Conservation (phyloP, 2,888 invertebrate species). For the Strigamia maritima region DNA sequence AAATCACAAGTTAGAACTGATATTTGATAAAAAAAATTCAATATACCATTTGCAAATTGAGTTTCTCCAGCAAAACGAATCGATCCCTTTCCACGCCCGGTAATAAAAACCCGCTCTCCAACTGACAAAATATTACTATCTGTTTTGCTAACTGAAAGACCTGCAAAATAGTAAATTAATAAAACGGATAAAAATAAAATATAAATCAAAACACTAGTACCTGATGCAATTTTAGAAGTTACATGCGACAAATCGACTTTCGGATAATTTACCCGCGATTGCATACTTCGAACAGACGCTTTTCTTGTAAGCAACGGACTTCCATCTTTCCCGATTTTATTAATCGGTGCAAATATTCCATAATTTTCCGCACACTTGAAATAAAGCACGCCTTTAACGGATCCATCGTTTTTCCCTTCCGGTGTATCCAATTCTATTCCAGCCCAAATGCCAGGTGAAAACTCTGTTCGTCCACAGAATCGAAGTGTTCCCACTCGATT, state of each 20-base stretch:
- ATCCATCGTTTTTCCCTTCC: slow-evolving; percentile 57
- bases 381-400: slow-evolving; percentile 54
- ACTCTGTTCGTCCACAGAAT: slow-evolving; percentile 56
- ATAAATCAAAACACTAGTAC: too few species aligned
- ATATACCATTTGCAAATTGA: slow-evolving; percentile 49
- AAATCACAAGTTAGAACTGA: background rate
- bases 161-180: slow-evolving; percentile 41
- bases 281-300: slow-evolving; percentile 33
- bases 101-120: slow-evolving; percentile 54
- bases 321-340: slow-evolving; percentile 52
- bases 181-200: background rate
- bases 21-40: too few species aligned
- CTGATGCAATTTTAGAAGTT: slow-evolving; percentile 54
- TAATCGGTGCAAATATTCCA: slow-evolving; percentile 56
- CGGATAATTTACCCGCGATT: slow-evolving; percentile 42
- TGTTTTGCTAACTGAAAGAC: background rate
- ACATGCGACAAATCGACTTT: slow-evolving; percentile 53
- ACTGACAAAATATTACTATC: slow-evolving; percentile 40
- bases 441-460: slow-evolving; percentile 57
- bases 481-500: slow-evolving; percentile 45
- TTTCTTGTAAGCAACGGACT: slow-evolving; percentile 34
- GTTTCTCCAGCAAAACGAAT: slow-evolving; percentile 54
- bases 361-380: slow-evolving; percentile 54
- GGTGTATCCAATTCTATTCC: slow-evolving; percentile 57
- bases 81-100: slow-evolving; percentile 53